A percentile compares a stretch with the other conserved stretches of the same genome.
Evolutionary conservation across 1,140 invertebrate species (phyloP).

Genomic region (Lucilia cuprina): DNA sequence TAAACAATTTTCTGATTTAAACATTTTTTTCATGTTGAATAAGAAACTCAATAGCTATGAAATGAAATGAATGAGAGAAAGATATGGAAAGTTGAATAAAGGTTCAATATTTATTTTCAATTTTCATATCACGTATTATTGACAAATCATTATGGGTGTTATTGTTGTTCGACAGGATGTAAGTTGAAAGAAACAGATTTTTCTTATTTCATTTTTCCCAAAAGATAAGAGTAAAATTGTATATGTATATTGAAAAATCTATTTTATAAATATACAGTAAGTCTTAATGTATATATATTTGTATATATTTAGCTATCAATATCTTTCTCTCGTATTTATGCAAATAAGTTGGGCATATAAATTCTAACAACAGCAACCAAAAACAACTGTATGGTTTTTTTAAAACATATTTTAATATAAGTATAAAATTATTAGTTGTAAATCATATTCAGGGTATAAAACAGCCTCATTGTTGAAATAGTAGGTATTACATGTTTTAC

Average conservation of each 20-base stretch:
- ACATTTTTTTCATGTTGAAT: not conserved
- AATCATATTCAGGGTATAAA: not conserved
- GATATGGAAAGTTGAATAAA: not conserved
- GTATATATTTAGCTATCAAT: not conserved
- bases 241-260: too few species aligned
- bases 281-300: too few species aligned
- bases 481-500: too few species aligned
- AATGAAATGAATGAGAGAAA: not conserved
- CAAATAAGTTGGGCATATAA: constrained; percentile 15
- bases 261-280: too few species aligned
- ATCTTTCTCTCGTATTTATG: not conserved
- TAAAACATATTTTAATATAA: not conserved
- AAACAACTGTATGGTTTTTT: not conserved
- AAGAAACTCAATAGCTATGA: not conserved
- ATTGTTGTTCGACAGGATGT: constrained; percentile 33
- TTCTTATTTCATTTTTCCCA: not conserved
- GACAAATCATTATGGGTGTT: constrained; percentile 33
- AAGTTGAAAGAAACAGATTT: constrained; percentile 10
- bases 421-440: not conserved
- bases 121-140: constrained; percentile 32
- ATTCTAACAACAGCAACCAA: not conserved
- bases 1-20: not conserved
- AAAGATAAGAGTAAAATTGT: not conserved
- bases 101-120: constrained; percentile 18
- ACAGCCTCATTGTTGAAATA: not conserved